Evolutionary conservation across 1,140 invertebrate genomes (phyloP).

Genomic region (Heliconius congener): DNA sequence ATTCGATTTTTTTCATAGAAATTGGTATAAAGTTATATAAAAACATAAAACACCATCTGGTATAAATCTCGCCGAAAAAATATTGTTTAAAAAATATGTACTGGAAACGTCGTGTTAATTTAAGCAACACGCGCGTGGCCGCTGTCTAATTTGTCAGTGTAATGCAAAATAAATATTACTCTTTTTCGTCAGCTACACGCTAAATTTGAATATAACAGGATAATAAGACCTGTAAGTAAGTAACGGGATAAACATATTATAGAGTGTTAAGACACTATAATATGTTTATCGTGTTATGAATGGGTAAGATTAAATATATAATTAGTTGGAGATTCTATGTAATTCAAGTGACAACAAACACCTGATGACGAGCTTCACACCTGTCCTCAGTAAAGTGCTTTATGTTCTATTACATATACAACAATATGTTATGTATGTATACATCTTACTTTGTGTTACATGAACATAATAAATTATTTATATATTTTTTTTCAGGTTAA

Average conservation of each 20-base stretch:
- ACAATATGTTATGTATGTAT: no score
- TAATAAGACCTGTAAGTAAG: no score
- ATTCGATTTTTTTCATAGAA: not conserved
- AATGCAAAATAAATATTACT: not conserved
- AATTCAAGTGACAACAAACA: constrained; percentile 2
- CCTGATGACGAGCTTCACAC: not conserved
- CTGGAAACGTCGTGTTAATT: not conserved
- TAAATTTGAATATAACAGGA: no score
- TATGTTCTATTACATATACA: not conserved
- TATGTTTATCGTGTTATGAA: no score
- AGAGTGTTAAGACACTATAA: no score
- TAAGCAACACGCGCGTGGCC: not conserved
- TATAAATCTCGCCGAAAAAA: not conserved
- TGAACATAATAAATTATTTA: no score
- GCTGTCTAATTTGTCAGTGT: not conserved
- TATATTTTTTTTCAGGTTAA: no score
- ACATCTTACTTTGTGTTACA: no score
- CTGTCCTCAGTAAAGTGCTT: not conserved
- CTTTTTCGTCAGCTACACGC: no score
- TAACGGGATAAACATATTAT: no score
- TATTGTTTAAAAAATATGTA: not conserved
- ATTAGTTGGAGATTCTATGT: not conserved
- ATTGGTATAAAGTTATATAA: not conserved
- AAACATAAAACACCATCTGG: not conserved
- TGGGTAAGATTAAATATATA: not conserved